A percentile compares a stretch with the other conserved stretches of the same genome.
Evolutionary conservation across 1,140 invertebrate species (phyloP).

Genomic region (Lepidurus arcticus): DNA sequence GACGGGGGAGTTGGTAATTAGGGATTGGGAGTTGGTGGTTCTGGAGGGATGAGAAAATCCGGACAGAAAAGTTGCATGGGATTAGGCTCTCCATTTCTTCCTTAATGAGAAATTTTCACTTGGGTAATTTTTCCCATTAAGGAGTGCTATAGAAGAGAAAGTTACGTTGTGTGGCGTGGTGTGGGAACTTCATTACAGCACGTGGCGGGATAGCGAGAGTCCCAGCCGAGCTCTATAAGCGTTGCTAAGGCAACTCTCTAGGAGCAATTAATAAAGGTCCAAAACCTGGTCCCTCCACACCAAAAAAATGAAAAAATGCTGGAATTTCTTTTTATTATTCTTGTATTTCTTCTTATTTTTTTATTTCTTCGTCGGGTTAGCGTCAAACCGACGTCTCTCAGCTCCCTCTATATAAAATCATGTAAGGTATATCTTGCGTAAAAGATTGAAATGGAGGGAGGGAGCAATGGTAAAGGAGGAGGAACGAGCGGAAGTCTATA

Average conservation of each 20-base stretch:
- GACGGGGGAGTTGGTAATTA: background rate
- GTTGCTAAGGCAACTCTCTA: slow-evolving; percentile 1
- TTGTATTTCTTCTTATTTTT: background rate
- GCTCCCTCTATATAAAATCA: background rate
- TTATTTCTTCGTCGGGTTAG: background rate
- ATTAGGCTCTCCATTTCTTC: slow-evolving; percentile 4
- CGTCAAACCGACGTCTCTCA: background rate
- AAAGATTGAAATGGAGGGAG: background rate
- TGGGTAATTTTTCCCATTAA: slow-evolving; percentile 22
- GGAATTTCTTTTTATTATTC: background rate
- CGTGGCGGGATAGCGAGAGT: background rate
- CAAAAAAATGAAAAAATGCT: background rate
- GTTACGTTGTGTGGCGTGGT: background rate
- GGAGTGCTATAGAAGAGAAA: background rate
- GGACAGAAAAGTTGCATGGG: background rate
- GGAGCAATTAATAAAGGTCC: slow-evolving; percentile 19
- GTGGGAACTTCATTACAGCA: slow-evolving; percentile 2
- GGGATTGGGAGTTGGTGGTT: background rate
- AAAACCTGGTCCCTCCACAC: background rate
- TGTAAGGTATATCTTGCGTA: background rate
- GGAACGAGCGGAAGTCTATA: background rate
- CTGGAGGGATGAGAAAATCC: background rate
- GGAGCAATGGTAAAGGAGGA: background rate
- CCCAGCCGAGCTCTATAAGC: slow-evolving; percentile 13
- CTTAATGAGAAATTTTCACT: slow-evolving; percentile 22